phyloP scores from a whole-genome alignment of 2,888 invertebrate genomes.

The Zele albiditarsus region DNA sequence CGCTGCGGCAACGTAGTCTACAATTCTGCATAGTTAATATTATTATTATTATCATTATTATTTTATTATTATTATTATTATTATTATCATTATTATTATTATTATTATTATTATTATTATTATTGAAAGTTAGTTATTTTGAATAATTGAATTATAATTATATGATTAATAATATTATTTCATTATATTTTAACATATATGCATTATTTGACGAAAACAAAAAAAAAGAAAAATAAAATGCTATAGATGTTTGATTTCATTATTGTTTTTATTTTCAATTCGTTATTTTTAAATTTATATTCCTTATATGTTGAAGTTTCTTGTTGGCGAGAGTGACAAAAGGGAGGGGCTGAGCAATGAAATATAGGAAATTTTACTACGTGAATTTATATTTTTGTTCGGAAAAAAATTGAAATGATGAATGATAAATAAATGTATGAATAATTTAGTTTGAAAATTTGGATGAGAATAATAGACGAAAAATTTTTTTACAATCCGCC shows the following conservation, averaged over 20 bases:
- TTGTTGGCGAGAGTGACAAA: neutral
- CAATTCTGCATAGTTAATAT: neutral
- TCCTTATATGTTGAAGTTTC: neutral
- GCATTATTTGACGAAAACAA: constrained; percentile 56
- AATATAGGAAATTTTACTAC: no score
- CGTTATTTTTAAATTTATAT: constrained; percentile 19
- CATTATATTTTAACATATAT: constrained; percentile 70
- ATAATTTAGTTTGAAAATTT: constrained; percentile 2
- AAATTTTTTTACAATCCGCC: constrained; percentile 40
- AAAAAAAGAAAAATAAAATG: constrained; percentile 64
- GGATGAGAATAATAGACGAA: neutral
- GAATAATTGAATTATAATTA: constrained; percentile 49
- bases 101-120: constrained; percentile 52
- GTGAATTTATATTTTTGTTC: no score
- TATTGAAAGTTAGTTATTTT: constrained; percentile 56
- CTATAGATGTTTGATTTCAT: constrained; percentile 62
- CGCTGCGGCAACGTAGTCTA: neutral
- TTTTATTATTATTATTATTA: neutral
- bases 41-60: neutral
- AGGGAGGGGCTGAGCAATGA: neutral
- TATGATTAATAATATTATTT: constrained; percentile 62
- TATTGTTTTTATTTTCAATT: constrained; percentile 40
- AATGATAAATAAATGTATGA: neutral
- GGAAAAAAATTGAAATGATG: no score
- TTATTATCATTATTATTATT: constrained; percentile 8